Base-by-base conservation (phyloP, 2,797 vertebrate genomes). In the Ctenochaetus hawaiiensis region DNA sequence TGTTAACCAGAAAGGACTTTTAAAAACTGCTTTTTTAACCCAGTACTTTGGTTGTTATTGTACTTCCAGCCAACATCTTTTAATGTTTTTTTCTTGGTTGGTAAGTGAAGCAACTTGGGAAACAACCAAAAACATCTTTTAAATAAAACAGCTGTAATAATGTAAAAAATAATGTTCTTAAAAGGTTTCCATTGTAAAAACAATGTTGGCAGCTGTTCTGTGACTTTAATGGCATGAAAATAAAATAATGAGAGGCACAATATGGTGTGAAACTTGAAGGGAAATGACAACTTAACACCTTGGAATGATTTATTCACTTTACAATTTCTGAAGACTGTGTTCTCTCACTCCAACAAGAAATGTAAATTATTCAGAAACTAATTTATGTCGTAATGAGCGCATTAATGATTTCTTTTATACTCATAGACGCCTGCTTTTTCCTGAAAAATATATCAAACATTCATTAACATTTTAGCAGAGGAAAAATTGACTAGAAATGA, bases 401-500 rank as follows among this genome's bases (percentile, higher is more conserved):
- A 61, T 5, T 18, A 57, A 62, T 52, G 9, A 51, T 73, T 66
- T 45, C 44, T 45, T 8, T 61, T 4, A 49, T 62, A 16, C 13
- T 12, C 45, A 13, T 11, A 63, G 45, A 73, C 48, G 57, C n/a
- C 58, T 22, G n/a, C 49, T 71, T 53, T 41, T 12, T 49, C 62
- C 30, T 43, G 10, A n/a, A 22, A 49, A 47, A 56, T 9, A 72
- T 51, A 17, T 52, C 4, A 78, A 72, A 47, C 26, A 7, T 43
- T 69, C n/a, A 78, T 63, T 57, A 13, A 9, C 53, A 8, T 10
- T 52, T 60, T 0, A 41, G 43, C 41, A 48, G 53, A 51, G 18
- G 17, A 1, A 49, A 75, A 52, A 56, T 18, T 72, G 60, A 77
- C 75, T 43, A 44, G 39, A 80, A 71, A 77, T 68, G 0, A 78